Percentiles rank a stretch among this genome's conserved stretches.
Evolutionary conservation across 2,888 invertebrate genomes (phyloP).

Genomic region (Biston stratarius): DNA sequence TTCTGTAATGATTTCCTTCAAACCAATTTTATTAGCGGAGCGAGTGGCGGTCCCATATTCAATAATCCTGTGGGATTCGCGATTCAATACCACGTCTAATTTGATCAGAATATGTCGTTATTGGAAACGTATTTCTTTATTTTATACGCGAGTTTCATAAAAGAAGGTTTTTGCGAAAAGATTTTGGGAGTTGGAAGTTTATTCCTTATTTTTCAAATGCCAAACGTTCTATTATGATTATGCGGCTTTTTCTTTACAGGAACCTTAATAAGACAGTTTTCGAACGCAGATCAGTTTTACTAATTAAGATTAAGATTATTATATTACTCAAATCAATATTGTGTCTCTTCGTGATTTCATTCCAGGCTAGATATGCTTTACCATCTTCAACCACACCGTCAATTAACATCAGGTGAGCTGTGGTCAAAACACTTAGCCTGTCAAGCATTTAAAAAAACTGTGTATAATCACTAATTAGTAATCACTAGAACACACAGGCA

Average conservation of each 20-base stretch:
- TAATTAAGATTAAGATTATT: too few relatives aligned
- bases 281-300: too few relatives aligned
- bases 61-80: conserved; percentile 47
- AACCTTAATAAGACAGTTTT: too few relatives aligned
- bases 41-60: conserved; percentile 35
- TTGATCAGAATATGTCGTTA: conserved; percentile 38
- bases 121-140: conserved; percentile 34
- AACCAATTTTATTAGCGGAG: conserved; percentile 51
- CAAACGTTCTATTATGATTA: neutral
- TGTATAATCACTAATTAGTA: too few relatives aligned
- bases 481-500: too few relatives aligned
- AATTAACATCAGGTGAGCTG: too few relatives aligned
- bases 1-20: conserved; percentile 43
- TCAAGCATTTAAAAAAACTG: too few relatives aligned
- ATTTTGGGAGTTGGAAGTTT: neutral
- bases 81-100: conserved; percentile 47
- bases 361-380: too few relatives aligned
- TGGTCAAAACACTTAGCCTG: too few relatives aligned
- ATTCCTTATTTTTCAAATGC: conserved; percentile 9
- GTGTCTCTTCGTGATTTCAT: too few relatives aligned
- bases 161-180: conserved; percentile 9
- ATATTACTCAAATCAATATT: too few relatives aligned
- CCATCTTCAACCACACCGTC: too few relatives aligned
- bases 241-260: neutral
- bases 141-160: conserved; percentile 23